phyloP scores from a whole-genome alignment of 2,888 invertebrate species.

The Epirrhoe alternata region DNA sequence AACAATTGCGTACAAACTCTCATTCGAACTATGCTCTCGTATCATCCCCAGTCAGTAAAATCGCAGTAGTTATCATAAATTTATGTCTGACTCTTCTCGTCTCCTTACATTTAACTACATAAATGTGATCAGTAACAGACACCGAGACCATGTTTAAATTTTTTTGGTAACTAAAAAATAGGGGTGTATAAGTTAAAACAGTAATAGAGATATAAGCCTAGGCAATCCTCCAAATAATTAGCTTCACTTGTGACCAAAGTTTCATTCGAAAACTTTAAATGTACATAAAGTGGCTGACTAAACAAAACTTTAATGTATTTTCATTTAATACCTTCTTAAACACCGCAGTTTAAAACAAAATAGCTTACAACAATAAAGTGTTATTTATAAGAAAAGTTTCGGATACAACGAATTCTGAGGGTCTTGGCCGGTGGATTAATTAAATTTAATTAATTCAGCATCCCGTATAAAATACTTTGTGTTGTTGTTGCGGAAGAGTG shows the following conservation, averaged over 20 bases:
- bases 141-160: too few relatives aligned
- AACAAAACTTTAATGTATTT: constrained; percentile 7
- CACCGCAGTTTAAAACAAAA: constrained; percentile 42
- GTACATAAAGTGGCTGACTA: background rate
- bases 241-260: background rate
- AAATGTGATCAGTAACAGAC: too few relatives aligned
- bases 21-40: too few relatives aligned
- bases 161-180: too few relatives aligned
- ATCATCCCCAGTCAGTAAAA: too few relatives aligned
- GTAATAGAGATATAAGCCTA: background rate
- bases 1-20: too few relatives aligned
- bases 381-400: constrained; percentile 52
- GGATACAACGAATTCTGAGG: constrained; percentile 48
- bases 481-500: constrained; percentile 29
- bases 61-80: too few relatives aligned
- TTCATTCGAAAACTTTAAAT: background rate
- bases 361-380: constrained; percentile 47
- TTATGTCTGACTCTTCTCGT: too few relatives aligned
- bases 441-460: constrained; percentile 49
- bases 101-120: too few relatives aligned
- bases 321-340: constrained; percentile 39
- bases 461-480: constrained; percentile 31
- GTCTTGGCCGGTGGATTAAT: constrained; percentile 43
- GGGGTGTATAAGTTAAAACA: background rate
- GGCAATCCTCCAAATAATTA: background rate